Evolutionary conservation across 2,888 invertebrate species (phyloP).

Genomic region (Rhyacophila evoluta): DNA sequence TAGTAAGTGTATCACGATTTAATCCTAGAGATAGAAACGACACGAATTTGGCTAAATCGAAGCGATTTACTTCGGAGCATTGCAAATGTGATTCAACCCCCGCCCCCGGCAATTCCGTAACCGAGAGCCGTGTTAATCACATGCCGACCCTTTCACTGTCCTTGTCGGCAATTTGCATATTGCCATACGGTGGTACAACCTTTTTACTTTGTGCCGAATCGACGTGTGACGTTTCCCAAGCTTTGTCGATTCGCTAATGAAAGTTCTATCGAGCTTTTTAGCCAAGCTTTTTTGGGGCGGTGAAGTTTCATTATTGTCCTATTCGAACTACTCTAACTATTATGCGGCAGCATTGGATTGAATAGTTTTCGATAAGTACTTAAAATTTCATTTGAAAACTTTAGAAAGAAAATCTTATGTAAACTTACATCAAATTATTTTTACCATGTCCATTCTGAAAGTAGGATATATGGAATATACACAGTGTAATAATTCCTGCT

Average conservation of each 20-base stretch:
- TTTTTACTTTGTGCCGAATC: constrained; percentile 41
- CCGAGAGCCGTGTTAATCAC: constrained; percentile 18
- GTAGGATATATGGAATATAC: no score
- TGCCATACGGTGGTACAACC: constrained; percentile 35
- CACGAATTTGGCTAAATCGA: background rate
- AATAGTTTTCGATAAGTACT: no score
- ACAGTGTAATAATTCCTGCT: no score
- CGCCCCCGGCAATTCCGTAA: background rate
- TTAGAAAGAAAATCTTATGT: no score
- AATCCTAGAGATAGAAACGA: background rate
- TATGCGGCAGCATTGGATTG: no score
- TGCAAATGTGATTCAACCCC: background rate
- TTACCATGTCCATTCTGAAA: no score
- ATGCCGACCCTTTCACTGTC: constrained; percentile 36
- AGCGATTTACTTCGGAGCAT: constrained; percentile 13
- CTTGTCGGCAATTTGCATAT: constrained; percentile 51
- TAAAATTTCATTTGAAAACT: no score
- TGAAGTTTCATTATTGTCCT: background rate
- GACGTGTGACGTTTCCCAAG: constrained; percentile 28
- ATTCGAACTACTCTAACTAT: no score
- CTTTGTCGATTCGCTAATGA: constrained; percentile 40
- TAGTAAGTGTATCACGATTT: no score
- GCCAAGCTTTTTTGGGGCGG: background rate
- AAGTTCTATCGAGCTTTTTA: constrained; percentile 37
- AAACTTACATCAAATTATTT: no score